A percentile compares a stretch with the other conserved stretches of the same genome.
These are phyloP conservation scores for Mimas tiliae DNA, from an alignment of 2,888 invertebrate genomes.

Conservation along the genomic window DNA sequence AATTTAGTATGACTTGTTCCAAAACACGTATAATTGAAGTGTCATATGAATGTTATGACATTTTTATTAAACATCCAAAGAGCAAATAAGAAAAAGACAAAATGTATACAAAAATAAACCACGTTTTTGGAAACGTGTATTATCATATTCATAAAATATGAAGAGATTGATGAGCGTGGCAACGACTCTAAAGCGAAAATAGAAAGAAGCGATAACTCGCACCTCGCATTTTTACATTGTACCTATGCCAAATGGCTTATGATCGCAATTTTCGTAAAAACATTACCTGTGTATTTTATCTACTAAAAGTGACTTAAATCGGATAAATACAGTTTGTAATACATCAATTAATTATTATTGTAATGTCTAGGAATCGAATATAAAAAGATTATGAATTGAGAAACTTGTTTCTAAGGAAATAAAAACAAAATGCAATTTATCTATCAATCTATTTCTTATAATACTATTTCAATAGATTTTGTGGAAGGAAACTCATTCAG, in stretches of 20 bases:
- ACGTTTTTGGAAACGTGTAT: background rate
- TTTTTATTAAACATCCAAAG: too few species aligned
- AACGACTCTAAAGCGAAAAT: constrained; percentile 21
- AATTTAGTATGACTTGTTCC: background rate
- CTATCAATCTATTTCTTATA: background rate
- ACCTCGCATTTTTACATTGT: constrained; percentile 4
- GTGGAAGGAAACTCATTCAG: background rate
- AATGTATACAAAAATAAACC: constrained; percentile 7
- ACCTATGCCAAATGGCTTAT: constrained; percentile 17
- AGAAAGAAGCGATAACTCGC: constrained; percentile 4
- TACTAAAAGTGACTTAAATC: background rate
- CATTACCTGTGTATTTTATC: background rate
- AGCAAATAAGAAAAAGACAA: background rate
- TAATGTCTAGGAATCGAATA: background rate
- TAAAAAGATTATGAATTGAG: background rate
- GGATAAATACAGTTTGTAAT: background rate
- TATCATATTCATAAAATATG: constrained; percentile 13
- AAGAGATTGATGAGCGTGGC: constrained; percentile 14
- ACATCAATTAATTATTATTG: background rate
- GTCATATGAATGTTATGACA: background rate
- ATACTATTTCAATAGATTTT: background rate
- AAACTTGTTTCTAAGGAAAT: background rate
- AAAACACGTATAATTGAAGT: background rate
- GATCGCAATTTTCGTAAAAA: background rate
- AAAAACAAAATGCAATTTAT: background rate